Percentiles rank a stretch among this genome's conserved stretches.
phyloP scores from a whole-genome alignment of 2,888 invertebrate genomes.

The Troilus luridus region DNA sequence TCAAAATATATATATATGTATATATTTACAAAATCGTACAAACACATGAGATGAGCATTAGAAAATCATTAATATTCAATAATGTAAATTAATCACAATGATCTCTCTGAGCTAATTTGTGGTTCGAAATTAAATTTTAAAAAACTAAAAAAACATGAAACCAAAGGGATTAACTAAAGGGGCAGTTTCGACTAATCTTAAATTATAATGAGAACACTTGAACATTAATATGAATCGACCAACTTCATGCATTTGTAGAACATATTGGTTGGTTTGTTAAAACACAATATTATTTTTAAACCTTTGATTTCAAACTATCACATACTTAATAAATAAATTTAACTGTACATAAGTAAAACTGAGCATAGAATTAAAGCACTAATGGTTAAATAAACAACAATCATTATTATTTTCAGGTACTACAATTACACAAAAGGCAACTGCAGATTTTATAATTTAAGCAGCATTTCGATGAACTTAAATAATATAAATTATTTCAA shows the following conservation, averaged over 20 bases:
- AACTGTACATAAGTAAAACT: conserved; percentile 48
- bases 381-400: conserved; percentile 49
- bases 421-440: conserved; percentile 49
- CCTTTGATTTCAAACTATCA: conserved; percentile 57
- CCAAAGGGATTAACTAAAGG: conserved; percentile 33
- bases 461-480: conserved; percentile 35
- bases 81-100: conserved; percentile 55
- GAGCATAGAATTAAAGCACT: conserved; percentile 49
- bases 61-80: conserved; percentile 52
- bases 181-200: conserved; percentile 49
- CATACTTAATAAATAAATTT: conserved; percentile 50
- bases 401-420: conserved; percentile 44
- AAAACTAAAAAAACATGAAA: conserved; percentile 7
- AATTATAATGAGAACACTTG: conserved; percentile 57
- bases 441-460: conserved; percentile 44
- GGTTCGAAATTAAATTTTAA: neutral
- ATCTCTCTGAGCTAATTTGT: conserved; percentile 34
- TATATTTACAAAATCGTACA: conserved; percentile 59
- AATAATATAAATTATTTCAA: conserved; percentile 33
- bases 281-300: conserved; percentile 52
- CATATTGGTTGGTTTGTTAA: conserved; percentile 34
- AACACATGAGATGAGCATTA: conserved; percentile 59
- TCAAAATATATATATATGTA: conserved; percentile 59
- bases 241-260: conserved; percentile 44
- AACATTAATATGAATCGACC: conserved; percentile 40